Base-by-base conservation (phyloP, 2,888 invertebrate species). In the Thera britannica region DNA sequence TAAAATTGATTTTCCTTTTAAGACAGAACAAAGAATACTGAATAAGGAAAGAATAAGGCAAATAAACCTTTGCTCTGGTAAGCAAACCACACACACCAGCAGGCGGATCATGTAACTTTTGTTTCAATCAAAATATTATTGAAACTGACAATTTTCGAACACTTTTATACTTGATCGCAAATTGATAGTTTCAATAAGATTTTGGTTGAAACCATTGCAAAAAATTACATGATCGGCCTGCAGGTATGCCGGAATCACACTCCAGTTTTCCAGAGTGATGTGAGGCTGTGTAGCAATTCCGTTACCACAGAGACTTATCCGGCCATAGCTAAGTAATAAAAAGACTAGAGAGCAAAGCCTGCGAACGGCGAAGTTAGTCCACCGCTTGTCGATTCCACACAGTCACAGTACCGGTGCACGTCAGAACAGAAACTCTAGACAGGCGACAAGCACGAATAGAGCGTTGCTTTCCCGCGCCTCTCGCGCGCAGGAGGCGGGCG, bases 371-470 rank as follows among this genome's bases (percentile, higher is more conserved):
- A 81, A 79, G 83, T 89, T 86, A 90, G 87, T 88, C 86, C 85
- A 83, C 85, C 86, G 90, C 89, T 87, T 90, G 89, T 89, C 90
- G 83, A 84, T 87, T 84, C 83, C 83, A 87, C 87, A 90, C 88
- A 86, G 82, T 79, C 84, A 91, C 90, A 90, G 90, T 92, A 91
- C 92, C 93, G 89, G 87, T 85, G 89, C 87, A 86, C 82, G 83
- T 91, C 90, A 94, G 86, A 94, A 94, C 85, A 94, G 90, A 90
- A 94, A 94, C 84, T 94, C 94, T 86, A 94, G 92, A 86, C 94
- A 94, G 90, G 94, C 93, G 84, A 94, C 91, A 86, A 94, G 92
- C 88, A 93, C 89, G 89, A 87, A 90, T 83, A 94, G 90, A 79
- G 93, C 92, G 75, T 86, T 88, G 93, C 86, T 92, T 83, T 93